Evolutionary conservation across 2,888 invertebrate genomes (phyloP), one percentile per base, ranked within the genome.

Genomic region (Palloptera scutellata): DNA sequence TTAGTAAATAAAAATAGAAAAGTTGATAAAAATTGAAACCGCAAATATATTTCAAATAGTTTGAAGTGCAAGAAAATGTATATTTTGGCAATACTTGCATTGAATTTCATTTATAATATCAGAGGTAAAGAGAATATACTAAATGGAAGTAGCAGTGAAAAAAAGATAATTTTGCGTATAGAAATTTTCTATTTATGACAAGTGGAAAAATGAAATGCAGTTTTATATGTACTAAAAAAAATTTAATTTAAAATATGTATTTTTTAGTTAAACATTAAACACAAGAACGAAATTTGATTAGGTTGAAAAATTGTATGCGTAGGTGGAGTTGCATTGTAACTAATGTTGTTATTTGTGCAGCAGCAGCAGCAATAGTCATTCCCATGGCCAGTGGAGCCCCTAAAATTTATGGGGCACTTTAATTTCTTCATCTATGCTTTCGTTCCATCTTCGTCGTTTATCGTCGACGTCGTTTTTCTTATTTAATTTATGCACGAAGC

Each of bases 71-170:
- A 71, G 71, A 79, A 78, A 73, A 83, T 83, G 83, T 80, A 79
- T 76, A 76, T 82, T 74, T 78, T 83, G 75, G 76, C 77, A 70
- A 78, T 82, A 75, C 74, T 84, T 71, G 80, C 79, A 72, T 76
- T 84, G 68, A 76, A 81, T 82, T 81, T 82, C 75, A 78, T 78
- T 76, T 74, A 77, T 71, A 82, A 82, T 78, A 75, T 82, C 74
- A 82, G 81, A 84, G 83, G 83, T 84, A 82, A 82, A 77, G 69
- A 30, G 6, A 30, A 30, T 30, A 30, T 30, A 30, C 30, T 30
- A 30, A 30, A 30, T 30, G 3, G 30, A 30, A 30, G 30, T 30
- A 30, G 30, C 30, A 30, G 30, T 30, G 30, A 2, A 30, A 30
- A 30, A 30, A 30, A 30, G 6, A 30, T 2, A 30, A 30, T 30